Percentiles rank a stretch among this genome's conserved stretches.
Evolutionary conservation across 64 coral and sea anemone genomes (phyloP).

Genomic region (Anthopleura sola): DNA sequence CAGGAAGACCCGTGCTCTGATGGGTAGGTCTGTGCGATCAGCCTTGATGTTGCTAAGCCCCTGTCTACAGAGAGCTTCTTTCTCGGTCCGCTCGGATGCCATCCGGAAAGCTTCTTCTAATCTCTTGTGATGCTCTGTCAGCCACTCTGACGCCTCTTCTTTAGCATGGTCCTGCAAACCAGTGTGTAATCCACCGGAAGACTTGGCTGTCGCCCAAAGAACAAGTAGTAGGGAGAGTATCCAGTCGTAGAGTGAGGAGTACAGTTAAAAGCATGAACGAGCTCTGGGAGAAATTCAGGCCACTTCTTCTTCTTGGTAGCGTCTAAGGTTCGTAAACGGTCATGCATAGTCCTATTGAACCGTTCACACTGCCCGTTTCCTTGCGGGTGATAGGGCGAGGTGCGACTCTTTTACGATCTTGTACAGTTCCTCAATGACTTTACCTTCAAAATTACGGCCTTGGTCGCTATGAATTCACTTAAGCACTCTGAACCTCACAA

Average conservation of each 20-base stretch:
- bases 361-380: slow-evolving; percentile 1
- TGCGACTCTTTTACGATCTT: slow-evolving; percentile 41
- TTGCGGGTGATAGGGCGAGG: slow-evolving; percentile 25
- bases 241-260: neutral
- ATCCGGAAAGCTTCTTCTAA: neutral
- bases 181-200: neutral
- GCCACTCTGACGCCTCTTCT: neutral
- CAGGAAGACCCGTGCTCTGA: slow-evolving; percentile 15
- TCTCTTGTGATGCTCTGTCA: neutral
- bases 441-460: slow-evolving; percentile 24
- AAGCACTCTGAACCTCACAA: slow-evolving; percentile 31
- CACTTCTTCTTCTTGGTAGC: slow-evolving; percentile 14
- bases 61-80: slow-evolving; percentile 2
- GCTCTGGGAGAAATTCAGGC: neutral
- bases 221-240: slow-evolving; percentile 11
- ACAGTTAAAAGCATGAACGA: slow-evolving; percentile 12
- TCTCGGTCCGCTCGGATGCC: neutral
- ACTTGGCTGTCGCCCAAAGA: neutral
- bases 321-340: neutral
- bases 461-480: slow-evolving; percentile 50
- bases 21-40: neutral
- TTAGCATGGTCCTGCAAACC: neutral
- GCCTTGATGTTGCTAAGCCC: neutral
- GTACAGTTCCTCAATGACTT: slow-evolving; percentile 48
- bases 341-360: slow-evolving; percentile 11